A percentile compares a stretch with the other conserved stretches of the same genome.
These are phyloP conservation scores for Takifugu bimaculatus DNA, from an alignment of 2,113 vertebrate genomes.

Conservation along the genomic window DNA sequence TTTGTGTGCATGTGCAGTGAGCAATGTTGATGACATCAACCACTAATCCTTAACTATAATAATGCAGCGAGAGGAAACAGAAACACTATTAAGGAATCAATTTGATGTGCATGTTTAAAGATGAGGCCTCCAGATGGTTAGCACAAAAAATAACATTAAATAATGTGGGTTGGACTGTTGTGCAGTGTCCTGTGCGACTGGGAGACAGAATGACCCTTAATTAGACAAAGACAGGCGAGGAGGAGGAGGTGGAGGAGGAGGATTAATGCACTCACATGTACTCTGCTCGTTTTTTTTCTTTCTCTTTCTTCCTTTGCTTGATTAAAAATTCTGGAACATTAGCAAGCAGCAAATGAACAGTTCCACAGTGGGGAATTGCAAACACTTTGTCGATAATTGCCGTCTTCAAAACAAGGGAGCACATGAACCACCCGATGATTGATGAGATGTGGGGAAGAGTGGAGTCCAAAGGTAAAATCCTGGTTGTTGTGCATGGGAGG, in stretches of 20 bases:
- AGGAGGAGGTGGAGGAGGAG: constrained; percentile 30
- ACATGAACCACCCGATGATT: constrained; percentile 2
- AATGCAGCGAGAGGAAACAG: constrained; percentile 59
- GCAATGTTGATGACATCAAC: constrained; percentile 42
- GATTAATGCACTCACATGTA: constrained; percentile 55
- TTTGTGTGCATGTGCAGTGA: neutral
- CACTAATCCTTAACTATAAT: constrained; percentile 65
- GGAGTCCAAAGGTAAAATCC: neutral
- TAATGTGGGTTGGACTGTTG: constrained; percentile 60
- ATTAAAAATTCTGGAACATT: constrained; percentile 64
- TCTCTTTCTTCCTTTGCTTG: constrained; percentile 29
- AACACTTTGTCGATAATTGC: constrained; percentile 35
- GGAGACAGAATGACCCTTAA: constrained; percentile 73
- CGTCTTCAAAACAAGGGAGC: constrained; percentile 12
- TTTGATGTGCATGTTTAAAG: constrained; percentile 68
- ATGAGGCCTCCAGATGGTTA: constrained; percentile 68
- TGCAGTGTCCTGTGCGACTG: constrained; percentile 58
- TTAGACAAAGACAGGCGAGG: constrained; percentile 59
- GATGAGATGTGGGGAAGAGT: constrained; percentile 2
- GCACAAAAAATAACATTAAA: constrained; percentile 59
- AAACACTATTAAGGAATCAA: constrained; percentile 71
- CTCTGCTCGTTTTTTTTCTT: constrained; percentile 17
- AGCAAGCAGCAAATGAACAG: constrained; percentile 35
- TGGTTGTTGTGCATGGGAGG: neutral
- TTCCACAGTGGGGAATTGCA: constrained; percentile 24